Base-by-base conservation (phyloP, 1,140 invertebrate species). In the Goniozus legneri region DNA sequence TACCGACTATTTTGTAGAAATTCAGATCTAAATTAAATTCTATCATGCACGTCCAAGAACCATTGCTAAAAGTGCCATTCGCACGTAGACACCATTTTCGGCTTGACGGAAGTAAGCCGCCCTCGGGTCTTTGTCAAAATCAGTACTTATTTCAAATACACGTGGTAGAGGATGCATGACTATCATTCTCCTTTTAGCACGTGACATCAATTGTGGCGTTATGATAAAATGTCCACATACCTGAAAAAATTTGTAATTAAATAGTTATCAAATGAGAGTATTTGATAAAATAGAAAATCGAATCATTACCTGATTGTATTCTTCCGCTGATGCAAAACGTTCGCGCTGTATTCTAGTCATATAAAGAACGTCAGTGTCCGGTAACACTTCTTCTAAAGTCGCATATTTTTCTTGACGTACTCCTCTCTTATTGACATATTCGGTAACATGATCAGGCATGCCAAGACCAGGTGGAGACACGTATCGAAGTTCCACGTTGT, bases 71-170 rank as follows among this genome's bases (percentile, higher is more conserved):
- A 99, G 73, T 2, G 97, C 95, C 97, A 99, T 99, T 27, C 97
- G 82, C 3, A 99, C 91, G 65, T 95, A 99, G 84, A 99, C 90
- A 35, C 97, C 97, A 62, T 93, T 91, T 70, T 98, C 92, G 2
- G 94, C 93, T 78, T 99, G 97, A 15, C 97, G 80, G 80, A 99
- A 99, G 74, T 99, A 99, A 1, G 95, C 97, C 2, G 97, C 96
- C 37, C 97, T 75, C 0, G 95, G 93, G 79, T 99, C 97, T 0
- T 83, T 85, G 70, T 99, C 97, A 56, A 99, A 90, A 53, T 95
- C 91, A 1, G 87, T 79, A 53, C 87, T 92, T 47, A 99, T 98
- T 78, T 99, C 97, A 66, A 89, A 85, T 0, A 96, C 84, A 42
- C 97, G 81, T 0, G 97, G 97, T 30, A 99, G 69, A 0, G 97